Evolutionary conservation across 2,797 vertebrate genomes (phyloP), one percentile per base, ranked within the genome.

Genomic region (Tamandua tetradactyla): DNA sequence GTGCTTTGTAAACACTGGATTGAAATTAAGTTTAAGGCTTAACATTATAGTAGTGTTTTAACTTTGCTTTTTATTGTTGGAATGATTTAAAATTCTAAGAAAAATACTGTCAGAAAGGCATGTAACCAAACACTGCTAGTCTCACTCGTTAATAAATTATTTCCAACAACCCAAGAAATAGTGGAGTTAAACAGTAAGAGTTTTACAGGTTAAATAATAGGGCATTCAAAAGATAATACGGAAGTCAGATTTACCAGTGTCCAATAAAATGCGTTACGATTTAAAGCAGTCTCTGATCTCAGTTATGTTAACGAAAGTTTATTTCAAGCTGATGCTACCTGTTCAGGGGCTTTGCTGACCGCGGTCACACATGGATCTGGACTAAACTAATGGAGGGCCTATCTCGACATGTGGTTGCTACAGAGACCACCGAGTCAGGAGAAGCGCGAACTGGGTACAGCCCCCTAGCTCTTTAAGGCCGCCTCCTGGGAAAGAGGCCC

Each of bases 61-160:
- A 8, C 15, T 83, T 72, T 25, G 3, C 3, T 49, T 64, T 85
- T 62, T 84, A 13, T 49, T 93, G 15, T 84, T 79, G 17, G 49
- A 72, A 23, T 82, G 61, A 80, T 61, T 57, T 87, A 84, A 88
- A 93, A 88, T 42, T 79, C 47, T 85, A 35, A 93, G 37, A 93
- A 35, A 97, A 95, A 84, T 69, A 44, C 12, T 74, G 4, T n/a
- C 30, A 74, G 20, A 83, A 91, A 87, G 75, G 76, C 44, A 55
- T 47, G 44, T 57, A 92, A 55, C 7, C 1, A 20, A 30, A 61
- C 86, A 17, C 11, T 2, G 0, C 27, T 42, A 3, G 62, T 75
- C 23, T 78, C 35, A 18, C 86, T 89, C 42, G 59, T 89, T 68
- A 81, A 3, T 37, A 80, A 7, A 25, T 75, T 69, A 80, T 71